Percentiles rank a stretch among this genome's conserved stretches.
phyloP scores from a whole-genome alignment of 2,888 invertebrate species.

The Erebia palarica region DNA sequence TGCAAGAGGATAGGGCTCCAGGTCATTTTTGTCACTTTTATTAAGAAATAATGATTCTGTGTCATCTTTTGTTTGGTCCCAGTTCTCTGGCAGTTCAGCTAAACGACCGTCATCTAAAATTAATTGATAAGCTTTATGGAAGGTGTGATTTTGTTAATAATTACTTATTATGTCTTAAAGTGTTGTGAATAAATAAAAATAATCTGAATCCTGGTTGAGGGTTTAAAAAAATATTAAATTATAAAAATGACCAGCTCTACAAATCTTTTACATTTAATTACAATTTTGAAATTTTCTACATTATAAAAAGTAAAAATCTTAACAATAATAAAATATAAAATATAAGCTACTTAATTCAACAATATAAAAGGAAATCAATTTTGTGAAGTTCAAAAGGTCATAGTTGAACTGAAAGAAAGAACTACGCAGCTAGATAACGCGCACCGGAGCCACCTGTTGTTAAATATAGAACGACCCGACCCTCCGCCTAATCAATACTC shows the following conservation, averaged over 20 bases:
- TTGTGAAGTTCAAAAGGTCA: conserved; percentile 48
- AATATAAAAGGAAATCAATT: background rate
- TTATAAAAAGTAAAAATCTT: background rate
- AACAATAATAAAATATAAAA: background rate
- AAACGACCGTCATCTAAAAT: conserved; percentile 70
- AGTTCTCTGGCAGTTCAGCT: conserved; percentile 77
- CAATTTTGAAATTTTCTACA: too few species aligned
- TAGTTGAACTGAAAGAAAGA: conserved; percentile 47
- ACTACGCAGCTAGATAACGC: conserved; percentile 60
- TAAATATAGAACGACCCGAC: conserved; percentile 69
- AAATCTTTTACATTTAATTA: too few species aligned
- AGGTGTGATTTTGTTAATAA: background rate
- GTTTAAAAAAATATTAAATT: too few species aligned
- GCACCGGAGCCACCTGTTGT: conserved; percentile 74
- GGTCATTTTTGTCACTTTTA: conserved; percentile 80
- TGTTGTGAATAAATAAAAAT: background rate
- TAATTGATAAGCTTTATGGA: conserved; percentile 2
- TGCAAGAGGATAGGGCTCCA: conserved; percentile 79
- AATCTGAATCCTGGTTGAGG: too few species aligned
- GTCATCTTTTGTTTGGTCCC: conserved; percentile 81
- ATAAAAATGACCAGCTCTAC: too few species aligned
- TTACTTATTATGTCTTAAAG: background rate
- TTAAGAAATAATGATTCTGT: conserved; percentile 78
- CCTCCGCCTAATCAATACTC: conserved; percentile 62
- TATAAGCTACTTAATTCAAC: too few species aligned